Evolutionary conservation across 2,797 vertebrate species (phyloP).

Genomic region (Cyprinella venusta): DNA sequence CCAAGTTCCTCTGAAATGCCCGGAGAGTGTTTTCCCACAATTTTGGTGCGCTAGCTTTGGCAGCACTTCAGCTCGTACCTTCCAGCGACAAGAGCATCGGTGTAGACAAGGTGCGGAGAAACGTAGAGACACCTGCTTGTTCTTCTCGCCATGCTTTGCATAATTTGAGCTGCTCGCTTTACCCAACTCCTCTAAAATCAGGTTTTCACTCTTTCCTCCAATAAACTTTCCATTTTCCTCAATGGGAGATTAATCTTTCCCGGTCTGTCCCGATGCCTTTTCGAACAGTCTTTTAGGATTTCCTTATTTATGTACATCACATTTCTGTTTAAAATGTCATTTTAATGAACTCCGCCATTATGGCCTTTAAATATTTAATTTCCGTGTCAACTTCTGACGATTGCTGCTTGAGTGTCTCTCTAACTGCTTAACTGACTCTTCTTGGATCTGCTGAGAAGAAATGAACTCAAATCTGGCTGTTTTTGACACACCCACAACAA

Average conservation of each 20-base stretch:
- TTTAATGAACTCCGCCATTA: slow-evolving; percentile 84
- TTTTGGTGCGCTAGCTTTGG: slow-evolving; percentile 22
- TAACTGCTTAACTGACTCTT: slow-evolving; percentile 16
- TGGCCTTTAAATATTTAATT: slow-evolving; percentile 82
- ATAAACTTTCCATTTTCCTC: slow-evolving; percentile 39
- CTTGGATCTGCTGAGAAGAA: neutral
- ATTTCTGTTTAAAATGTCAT: slow-evolving; percentile 80
- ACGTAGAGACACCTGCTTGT: slow-evolving; percentile 50
- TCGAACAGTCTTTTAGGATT: slow-evolving; percentile 75
- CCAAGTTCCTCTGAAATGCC: slow-evolving; percentile 28
- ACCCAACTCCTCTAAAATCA: slow-evolving; percentile 4
- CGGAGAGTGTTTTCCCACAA: slow-evolving; percentile 1
- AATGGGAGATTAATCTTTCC: slow-evolving; percentile 58
- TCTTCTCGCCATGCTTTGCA: slow-evolving; percentile 35
- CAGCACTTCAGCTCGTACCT: slow-evolving; percentile 35
- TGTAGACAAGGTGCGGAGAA: slow-evolving; percentile 44
- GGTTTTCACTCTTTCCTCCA: neutral
- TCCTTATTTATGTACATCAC: slow-evolving; percentile 82
- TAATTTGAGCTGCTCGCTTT: slow-evolving; percentile 43
- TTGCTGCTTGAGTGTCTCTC: slow-evolving; percentile 66
- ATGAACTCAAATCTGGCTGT: neutral
- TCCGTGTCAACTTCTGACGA: slow-evolving; percentile 77
- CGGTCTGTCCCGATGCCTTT: slow-evolving; percentile 66
- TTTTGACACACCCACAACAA: neutral
- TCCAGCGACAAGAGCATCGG: slow-evolving; percentile 37